Percentiles rank a stretch among this genome's conserved stretches.
phyloP scores from a whole-genome alignment of 2,888 invertebrate species.

The Carabus problematicus region DNA sequence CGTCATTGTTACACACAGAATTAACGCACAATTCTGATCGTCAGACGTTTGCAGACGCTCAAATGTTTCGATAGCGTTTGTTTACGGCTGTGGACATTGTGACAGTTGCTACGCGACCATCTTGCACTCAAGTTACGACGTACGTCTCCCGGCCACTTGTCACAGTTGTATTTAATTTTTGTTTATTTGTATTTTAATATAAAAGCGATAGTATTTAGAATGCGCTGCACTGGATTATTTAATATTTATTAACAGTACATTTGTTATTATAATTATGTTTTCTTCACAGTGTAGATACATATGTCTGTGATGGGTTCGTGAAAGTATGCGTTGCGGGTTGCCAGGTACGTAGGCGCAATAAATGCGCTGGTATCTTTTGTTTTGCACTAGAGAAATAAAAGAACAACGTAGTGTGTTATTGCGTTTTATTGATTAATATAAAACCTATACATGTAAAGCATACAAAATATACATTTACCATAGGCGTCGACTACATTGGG shows the following conservation, averaged over 20 bases:
- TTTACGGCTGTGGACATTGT: slow-evolving; percentile 32
- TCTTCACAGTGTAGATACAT: no score
- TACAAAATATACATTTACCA: slow-evolving; percentile 25
- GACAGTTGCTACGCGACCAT: slow-evolving; percentile 40
- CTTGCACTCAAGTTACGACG: slow-evolving; percentile 17
- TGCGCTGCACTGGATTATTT: background rate
- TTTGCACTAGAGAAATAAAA: no score
- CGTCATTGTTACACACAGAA: slow-evolving; percentile 73
- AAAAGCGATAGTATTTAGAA: background rate
- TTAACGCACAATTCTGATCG: no score
- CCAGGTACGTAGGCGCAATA: background rate
- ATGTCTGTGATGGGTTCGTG: no score
- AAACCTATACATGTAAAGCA: slow-evolving; percentile 29
- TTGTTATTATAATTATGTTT: background rate
- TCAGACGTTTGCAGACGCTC: no score
- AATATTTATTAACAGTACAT: background rate
- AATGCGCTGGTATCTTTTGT: no score
- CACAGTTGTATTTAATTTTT: background rate
- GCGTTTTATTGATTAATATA: slow-evolving; percentile 20
- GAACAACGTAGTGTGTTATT: background rate
- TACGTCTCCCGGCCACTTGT: slow-evolving; percentile 20
- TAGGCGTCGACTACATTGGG: no score
- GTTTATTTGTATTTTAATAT: slow-evolving; percentile 9
- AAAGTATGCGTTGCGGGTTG: no score
- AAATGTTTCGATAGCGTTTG: slow-evolving; percentile 26